Base-by-base conservation (phyloP, 2,888 invertebrate species). In the Hypolimnas misippus region DNA sequence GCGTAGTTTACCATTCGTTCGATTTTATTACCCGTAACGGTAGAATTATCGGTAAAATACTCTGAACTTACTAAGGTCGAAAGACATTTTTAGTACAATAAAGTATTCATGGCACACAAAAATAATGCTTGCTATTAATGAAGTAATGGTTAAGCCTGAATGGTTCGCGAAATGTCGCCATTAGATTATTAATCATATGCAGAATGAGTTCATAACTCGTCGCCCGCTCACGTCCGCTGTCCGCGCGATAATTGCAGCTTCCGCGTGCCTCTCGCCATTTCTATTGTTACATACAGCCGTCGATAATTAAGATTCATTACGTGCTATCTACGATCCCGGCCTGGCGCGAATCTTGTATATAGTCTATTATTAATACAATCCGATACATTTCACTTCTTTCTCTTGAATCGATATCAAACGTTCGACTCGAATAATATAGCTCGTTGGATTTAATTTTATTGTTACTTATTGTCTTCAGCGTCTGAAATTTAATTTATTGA, bases 231-330 rank as follows among this genome's bases (percentile, higher is more conserved):
- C 33, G 38, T 38, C 50, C 38, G 38, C 50, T 29, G 40, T 10
- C 10, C n/a, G 44, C 44, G 50, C 19, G 33, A 52, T 62, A 62
- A 62, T 59, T 55, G 58, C 59, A 16, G 25, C 44, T 52, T 57
- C 51, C 57, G 55, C 54, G 33, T 44, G 55, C 49, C 35, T 25
- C 35, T 49, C 60, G 40, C 56, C 44, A 62, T 55, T 63, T 59
- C 65, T 62, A 58, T 62, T 62, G 62, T 65, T 62, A 50, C 54
- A 46, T 57, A 50, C 38, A 21, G 55, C 31, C 17, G 46, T 38
- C 33, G 52, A 56, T 57, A 59, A 62, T 65, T 59, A 62, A 62
- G 53, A 65, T 65, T 59, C 50, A 65, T 59, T 62, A 65, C 59
- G 35, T 14, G 38, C 46, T 53, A 60, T 53, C 35, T 17, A 10